phyloP scores from a whole-genome alignment of 1,140 invertebrate species.

The silkworm (Bombyx mori) region DNA sequence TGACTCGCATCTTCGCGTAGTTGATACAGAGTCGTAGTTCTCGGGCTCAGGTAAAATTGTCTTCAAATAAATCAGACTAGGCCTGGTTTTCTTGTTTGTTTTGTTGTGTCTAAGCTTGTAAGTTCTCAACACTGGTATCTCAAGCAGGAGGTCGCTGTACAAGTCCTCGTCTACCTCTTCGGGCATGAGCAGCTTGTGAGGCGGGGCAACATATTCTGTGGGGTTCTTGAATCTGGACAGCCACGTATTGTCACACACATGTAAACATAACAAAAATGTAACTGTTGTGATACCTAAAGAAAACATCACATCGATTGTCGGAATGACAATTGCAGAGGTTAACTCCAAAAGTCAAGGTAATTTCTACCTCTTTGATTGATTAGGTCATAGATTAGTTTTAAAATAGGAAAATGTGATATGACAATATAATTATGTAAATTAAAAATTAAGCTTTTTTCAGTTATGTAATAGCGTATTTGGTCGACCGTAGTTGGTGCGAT shows the following conservation, averaged over 20 bases:
- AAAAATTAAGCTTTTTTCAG: no score
- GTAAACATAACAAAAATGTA: conserved; percentile 1
- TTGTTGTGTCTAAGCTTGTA: neutral
- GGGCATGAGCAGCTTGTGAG: neutral
- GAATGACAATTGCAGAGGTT: neutral
- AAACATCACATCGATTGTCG: neutral
- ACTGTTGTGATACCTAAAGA: neutral
- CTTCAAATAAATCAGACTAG: neutral
- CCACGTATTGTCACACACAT: neutral
- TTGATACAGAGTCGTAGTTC: no score
- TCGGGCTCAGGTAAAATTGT: neutral
- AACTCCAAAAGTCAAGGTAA: conserved; percentile 5
- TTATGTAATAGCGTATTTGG: no score
- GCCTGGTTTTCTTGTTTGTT: neutral
- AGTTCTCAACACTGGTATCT: conserved; percentile 3
- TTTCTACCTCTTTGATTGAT: neutral
- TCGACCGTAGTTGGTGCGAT: no score
- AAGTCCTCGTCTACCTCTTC: conserved; percentile 1
- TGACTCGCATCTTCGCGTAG: no score
- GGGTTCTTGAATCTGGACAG: conserved; percentile 6
- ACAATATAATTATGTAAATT: no score
- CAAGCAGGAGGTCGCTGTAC: conserved; percentile 2
- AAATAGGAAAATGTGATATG: no score
- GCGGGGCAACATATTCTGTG: conserved; percentile 6
- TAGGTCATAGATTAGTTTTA: no score